Evolutionary conservation across 2,888 invertebrate genomes (phyloP).

Genomic region (Dexiosoma caninum): DNA sequence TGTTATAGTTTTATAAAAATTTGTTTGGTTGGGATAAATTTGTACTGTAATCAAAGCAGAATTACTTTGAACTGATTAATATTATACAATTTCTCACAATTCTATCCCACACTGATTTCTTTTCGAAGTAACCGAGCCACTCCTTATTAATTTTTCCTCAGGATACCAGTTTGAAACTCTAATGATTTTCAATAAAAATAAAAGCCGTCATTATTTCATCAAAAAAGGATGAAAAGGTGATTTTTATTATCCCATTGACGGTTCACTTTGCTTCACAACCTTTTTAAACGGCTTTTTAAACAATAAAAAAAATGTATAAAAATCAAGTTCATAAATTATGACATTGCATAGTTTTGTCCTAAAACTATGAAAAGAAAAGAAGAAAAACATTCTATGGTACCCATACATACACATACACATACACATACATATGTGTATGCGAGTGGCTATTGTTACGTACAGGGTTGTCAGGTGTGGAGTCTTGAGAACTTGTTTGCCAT

Average conservation of each 20-base stretch:
- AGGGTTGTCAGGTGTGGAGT: too few relatives aligned
- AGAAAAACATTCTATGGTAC: too few relatives aligned
- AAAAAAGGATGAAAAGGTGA: not conserved
- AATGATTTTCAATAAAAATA: not conserved
- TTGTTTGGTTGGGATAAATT: too few relatives aligned
- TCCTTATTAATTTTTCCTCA: not conserved
- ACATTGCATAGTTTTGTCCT: constrained; percentile 28
- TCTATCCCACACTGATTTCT: not conserved
- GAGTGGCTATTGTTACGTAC: too few relatives aligned
- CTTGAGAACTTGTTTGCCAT: too few relatives aligned
- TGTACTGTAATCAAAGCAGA: too few relatives aligned
- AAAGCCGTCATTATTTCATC: not conserved
- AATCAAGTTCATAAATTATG: constrained; percentile 57
- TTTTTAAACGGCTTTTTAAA: constrained; percentile 18
- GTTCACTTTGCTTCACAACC: not conserved
- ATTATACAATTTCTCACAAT: not conserved
- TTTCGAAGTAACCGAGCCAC: not conserved
- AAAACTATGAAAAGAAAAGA: too few relatives aligned
- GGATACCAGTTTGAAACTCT: not conserved
- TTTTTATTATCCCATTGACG: constrained; percentile 8
- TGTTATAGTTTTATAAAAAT: too few relatives aligned
- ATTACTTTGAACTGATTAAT: not conserved
- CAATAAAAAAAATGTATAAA: not conserved
- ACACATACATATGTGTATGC: not conserved
- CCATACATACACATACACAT: not conserved